Base-by-base conservation (phyloP, 2,888 invertebrate genomes). In the Tetheella fluctuosa region DNA sequence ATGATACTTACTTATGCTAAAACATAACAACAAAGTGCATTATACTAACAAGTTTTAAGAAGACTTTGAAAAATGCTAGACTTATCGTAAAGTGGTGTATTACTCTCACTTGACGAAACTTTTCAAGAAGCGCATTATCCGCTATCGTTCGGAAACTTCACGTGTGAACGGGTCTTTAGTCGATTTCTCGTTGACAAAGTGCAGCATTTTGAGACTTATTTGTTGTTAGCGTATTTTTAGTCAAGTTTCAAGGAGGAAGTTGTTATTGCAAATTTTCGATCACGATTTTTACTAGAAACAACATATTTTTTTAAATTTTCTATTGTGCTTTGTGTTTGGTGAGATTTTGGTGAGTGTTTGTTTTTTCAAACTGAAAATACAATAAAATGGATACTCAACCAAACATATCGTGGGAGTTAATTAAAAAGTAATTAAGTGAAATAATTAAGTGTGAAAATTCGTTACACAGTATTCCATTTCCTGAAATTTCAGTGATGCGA, bases 131-230 rank as follows among this genome's bases (percentile, higher is more conserved):
- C 34, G 30, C 30, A 54, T 30, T 17, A 30, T 48, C 28, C 34
- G 17, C 4, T 54, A 30, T 54, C 30, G 28, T 30, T 54, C 17
- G 28, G 12, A 17, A 54, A 54, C 30, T 54, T 28, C 54, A 54
- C 48, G 48, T 54, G 54, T 54, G 54, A 54, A 54, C n/a, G 54
- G 10, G 54, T 30, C 54, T 54, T 30, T 54, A 54, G 20, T 48
- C 8, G 2, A 48, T 20, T 2, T 48, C 17, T 48, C 20, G 48
- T 48, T 48, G 48, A 48, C 48, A 48, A 20, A 48, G 48, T 48
- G 48, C 48, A 20, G 20, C 17, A 48, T 48, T 48, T 48, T 48
- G 20, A 48, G 17, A 48, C 48, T 48, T 48, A n/a, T 48, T 48
- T 48, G 48, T 48, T 48, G 48, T 20, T 48, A 20, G 10, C 48